Base-by-base conservation (phyloP, 2,888 invertebrate genomes). In the Dynastes maya region DNA sequence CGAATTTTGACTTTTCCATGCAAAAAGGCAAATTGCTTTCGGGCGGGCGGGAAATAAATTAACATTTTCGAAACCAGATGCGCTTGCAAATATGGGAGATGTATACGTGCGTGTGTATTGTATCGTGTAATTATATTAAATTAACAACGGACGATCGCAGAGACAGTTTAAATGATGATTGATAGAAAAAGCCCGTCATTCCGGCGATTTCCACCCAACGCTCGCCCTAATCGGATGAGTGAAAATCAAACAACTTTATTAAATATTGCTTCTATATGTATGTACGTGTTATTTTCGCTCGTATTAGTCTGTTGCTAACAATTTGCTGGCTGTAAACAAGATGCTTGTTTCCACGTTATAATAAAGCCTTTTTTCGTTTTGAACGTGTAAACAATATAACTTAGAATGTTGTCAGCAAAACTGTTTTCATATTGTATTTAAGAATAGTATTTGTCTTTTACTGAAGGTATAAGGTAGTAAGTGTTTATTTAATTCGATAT, bases 91-190 rank as follows among this genome's bases (percentile, higher is more conserved):
- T 87, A 84, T 85, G 45, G 8, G 87, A 85, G 78, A 78, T 78
- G 63, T 40, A 40, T 65, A 64, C 13, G 71, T 53, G 37, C 86
- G 27, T 40, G 84, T 85, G 84, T 83, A 87, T 87, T 45, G 72
- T 86, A 87, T 86, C 86, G 86, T 87, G 86, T 88, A 88, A 88
- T 88, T 88, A 87, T 85, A 85, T 88, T 87, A 87, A 87, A 87
- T 87, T 87, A 88, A 86, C 87, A 86, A 85, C 83, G 84, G 83
- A 82, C 84, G 83, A 85, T 85, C 85, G 85, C 85, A 83, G 85
- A 84, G 87, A 86, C 87, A 86, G 85, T 86, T 85, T 86, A 87
- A 87, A 88, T 87, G 86, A 86, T 87, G 88, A 88, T 88, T 88
- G 85, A 88, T 88, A 86, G 87, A 85, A 86, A 86, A 85, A 84